Base-by-base conservation (phyloP, 2,888 invertebrate species). In the Bellardia pandia region DNA sequence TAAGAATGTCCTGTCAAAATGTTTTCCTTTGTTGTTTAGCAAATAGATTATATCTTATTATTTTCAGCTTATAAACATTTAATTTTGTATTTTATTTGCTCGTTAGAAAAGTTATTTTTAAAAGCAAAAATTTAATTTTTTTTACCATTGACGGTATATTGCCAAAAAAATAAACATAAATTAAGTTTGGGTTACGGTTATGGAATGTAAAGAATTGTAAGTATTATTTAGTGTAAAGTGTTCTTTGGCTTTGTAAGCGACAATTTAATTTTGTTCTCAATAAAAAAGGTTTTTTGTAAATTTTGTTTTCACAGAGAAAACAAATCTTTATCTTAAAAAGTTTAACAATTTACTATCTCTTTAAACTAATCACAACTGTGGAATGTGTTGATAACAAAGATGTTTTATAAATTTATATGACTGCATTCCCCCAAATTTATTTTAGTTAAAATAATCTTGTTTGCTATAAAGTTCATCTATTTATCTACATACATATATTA, bases 251-350 rank as follows among this genome's bases (percentile, higher is more conserved):
- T 23, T 56, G 3, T 23, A 56, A 51, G 14, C 23, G 13, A 13
- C 23, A 82, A 51, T 82, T 30, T 40, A 48, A 3, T 83, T 64
- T 76, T 77, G 69, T 71, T 71, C 53, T 77, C 76, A 83, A 83
- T 77, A 83, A 83, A 76, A n/a, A n/a, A 7, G 3, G 13, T 2
- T 11, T 11, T 62, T 23, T 23, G 23, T 23, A 23, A 23, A 23
- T 23, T 23, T 1, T 23, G 23, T 23, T 23, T 23, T 23, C 1
- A 23, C 23, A 23, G 23, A 1, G 23, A 23, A 23, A 23, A 23
- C 23, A 23, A 23, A 23, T 0, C 60, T 60, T 30, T 60, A 9
- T 58, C 7, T 58, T 60, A 1, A 13, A 33, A 33, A 13, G 3
- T 33, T 33, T 33, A 3, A 5, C 5, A 33, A 58, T 60, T 60